Evolutionary conservation across 2,797 vertebrate species (phyloP).

Genomic region (Enteromius viviparus): DNA sequence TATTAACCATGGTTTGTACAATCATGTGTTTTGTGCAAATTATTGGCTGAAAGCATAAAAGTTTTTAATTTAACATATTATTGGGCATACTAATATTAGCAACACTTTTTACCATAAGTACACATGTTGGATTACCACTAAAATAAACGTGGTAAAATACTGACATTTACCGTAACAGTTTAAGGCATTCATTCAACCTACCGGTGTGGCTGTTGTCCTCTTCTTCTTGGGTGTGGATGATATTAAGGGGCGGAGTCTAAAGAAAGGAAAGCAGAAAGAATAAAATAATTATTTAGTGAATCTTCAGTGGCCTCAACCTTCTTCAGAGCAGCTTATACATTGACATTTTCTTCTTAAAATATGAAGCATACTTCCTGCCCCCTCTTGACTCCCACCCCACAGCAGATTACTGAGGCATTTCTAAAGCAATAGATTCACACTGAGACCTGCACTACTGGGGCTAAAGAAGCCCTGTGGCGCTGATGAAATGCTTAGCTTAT

Average conservation of each 20-base stretch:
- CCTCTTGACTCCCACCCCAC: constrained; percentile 47
- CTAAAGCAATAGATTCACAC: constrained; percentile 56
- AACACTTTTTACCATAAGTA: background rate
- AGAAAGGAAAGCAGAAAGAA: constrained; percentile 50
- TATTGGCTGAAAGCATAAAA: background rate
- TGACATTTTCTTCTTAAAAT: constrained; percentile 42
- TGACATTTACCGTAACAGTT: background rate
- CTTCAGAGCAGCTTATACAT: constrained; percentile 31
- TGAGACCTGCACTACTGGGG: constrained; percentile 52
- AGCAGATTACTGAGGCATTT: constrained; percentile 57
- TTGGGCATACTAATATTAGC: background rate
- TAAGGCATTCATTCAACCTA: constrained; percentile 58
- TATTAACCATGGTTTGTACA: background rate
- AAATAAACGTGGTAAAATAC: background rate
- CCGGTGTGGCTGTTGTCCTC: constrained; percentile 74
- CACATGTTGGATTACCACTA: background rate
- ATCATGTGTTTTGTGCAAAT: background rate
- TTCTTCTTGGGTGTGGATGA: constrained; percentile 83
- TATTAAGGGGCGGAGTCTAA: constrained; percentile 86
- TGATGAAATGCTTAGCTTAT: constrained; percentile 57
- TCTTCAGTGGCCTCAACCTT: background rate
- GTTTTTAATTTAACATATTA: background rate
- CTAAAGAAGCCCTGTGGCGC: constrained; percentile 48
- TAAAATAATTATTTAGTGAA: constrained; percentile 12
- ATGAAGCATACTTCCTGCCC: constrained; percentile 38